phyloP scores from a whole-genome alignment of 2,113 vertebrate species.

The Spea bombifrons region DNA sequence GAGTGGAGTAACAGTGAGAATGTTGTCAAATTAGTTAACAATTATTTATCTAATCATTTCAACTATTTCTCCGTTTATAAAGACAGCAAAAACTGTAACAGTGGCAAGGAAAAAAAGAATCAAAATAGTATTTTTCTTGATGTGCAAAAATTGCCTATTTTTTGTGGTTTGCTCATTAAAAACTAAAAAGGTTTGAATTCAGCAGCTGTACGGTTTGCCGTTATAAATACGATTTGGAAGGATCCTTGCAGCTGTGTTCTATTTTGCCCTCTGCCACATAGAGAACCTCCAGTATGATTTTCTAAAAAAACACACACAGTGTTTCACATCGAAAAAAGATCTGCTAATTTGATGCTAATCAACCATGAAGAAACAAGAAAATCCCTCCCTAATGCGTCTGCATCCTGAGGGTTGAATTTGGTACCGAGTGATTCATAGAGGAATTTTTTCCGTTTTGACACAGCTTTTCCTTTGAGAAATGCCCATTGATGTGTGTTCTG shows the following conservation, averaged over 20 bases:
- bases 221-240: conserved; percentile 38
- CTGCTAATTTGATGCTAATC: conserved; percentile 6
- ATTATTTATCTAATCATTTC: no score
- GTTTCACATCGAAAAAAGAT: neutral
- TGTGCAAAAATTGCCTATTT: no score
- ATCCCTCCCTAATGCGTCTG: conserved; percentile 2
- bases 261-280: conserved; percentile 5
- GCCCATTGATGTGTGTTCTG: neutral
- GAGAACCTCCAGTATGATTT: conserved; percentile 1
- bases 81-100: no score
- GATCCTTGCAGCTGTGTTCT: conserved; percentile 20
- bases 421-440: neutral
- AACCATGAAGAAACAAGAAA: neutral
- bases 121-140: conserved; percentile 2
- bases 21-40: no score
- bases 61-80: no score
- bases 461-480: neutral
- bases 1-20: no score
- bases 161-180: conserved; percentile 19
- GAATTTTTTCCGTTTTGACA: neutral
- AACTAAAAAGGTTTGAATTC: conserved; percentile 12
- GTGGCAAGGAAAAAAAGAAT: neutral
- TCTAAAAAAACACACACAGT: neutral
- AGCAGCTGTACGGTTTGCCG: conserved; percentile 34
- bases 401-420: neutral